These are phyloP conservation scores for Tortricodes alternella DNA, from an alignment of 2,888 invertebrate species.

Conservation along the genomic window DNA sequence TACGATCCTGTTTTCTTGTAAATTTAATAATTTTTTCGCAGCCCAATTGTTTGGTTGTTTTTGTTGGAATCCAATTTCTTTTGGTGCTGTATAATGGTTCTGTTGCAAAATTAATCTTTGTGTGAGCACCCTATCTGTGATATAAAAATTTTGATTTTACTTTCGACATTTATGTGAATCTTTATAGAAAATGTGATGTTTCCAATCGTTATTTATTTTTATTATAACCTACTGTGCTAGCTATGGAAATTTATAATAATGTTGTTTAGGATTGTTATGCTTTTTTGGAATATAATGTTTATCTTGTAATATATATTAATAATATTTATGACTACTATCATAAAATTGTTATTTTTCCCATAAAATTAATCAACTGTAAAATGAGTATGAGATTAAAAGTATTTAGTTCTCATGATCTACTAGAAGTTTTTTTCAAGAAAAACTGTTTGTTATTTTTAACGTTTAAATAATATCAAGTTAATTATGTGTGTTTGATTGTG, in stretches of 20 bases:
- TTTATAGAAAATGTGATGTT: background rate
- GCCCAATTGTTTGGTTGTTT: background rate
- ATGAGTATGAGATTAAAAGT: background rate
- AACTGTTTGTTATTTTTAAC: no score
- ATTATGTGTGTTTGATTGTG: no score
- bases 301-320: background rate
- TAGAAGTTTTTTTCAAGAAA: no score
- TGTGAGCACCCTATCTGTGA: conserved; percentile 14
- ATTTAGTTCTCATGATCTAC: background rate
- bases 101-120: background rate
- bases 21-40: no score
- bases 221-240: background rate
- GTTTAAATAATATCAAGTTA: no score
- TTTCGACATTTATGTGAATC: conserved; percentile 7
- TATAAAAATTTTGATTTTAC: background rate
- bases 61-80: background rate
- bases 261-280: background rate
- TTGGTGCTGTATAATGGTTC: background rate
- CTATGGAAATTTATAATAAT: background rate
- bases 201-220: conserved; percentile 15
- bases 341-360: background rate
- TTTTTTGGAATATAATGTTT: no score
- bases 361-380: no score
- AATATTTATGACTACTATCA: background rate
- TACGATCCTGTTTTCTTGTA: no score